Conservation (phyloP, 2,888 invertebrate species). For the Epistrophe grossulariae region DNA sequence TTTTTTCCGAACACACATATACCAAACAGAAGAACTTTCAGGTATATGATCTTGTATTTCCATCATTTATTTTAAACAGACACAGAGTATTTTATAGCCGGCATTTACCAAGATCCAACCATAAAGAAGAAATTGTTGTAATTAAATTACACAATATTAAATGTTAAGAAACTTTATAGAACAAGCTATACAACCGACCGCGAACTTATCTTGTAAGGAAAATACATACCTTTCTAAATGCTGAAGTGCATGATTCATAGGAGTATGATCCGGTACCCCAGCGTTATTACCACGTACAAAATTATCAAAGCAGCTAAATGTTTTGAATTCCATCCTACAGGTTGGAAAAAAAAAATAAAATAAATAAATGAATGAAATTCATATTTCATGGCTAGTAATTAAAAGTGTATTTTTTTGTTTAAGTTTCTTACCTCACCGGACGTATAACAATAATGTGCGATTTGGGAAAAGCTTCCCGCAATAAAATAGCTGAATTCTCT, state of each 20-base stretch:
- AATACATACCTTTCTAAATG: conserved; percentile 88
- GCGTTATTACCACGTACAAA: conserved; percentile 92
- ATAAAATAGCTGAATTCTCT: conserved; percentile 89
- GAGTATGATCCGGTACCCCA: conserved; percentile 92
- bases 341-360: conserved; percentile 1
- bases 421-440: conserved; percentile 87
- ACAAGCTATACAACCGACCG: too few species aligned
- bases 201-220: too few species aligned
- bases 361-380: background rate
- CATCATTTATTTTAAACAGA: too few species aligned
- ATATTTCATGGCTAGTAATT: background rate
- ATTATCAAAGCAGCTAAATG: conserved; percentile 94
- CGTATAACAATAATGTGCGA: conserved; percentile 90
- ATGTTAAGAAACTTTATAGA: too few species aligned
- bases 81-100: too few species aligned
- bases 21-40: too few species aligned
- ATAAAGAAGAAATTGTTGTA: too few species aligned
- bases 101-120: too few species aligned
- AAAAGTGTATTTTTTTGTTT: conserved; percentile 19
- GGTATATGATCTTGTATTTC: too few species aligned
- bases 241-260: conserved; percentile 88
- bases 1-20: too few species aligned
- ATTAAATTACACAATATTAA: too few species aligned
- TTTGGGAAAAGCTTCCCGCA: conserved; percentile 89
- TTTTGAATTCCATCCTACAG: conserved; percentile 91